Conservation (phyloP, 2,888 invertebrate species). For the Boloria euphrosyne region DNA sequence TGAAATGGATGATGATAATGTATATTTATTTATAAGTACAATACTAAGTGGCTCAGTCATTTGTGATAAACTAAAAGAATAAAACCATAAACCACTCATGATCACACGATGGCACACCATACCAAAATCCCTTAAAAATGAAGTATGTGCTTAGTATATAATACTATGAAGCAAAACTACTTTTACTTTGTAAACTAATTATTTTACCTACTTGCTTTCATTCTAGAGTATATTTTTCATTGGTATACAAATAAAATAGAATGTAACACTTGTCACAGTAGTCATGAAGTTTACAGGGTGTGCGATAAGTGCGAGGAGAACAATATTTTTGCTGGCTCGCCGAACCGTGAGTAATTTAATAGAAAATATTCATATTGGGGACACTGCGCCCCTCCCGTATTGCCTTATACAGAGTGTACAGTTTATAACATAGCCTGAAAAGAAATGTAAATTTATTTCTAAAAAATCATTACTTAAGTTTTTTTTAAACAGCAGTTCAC, state of each 20-base stretch:
- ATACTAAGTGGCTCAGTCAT: too few relatives aligned
- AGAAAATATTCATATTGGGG: conserved; percentile 81
- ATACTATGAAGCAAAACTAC: too few relatives aligned
- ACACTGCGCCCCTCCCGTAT: conserved; percentile 61
- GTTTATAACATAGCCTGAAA: not conserved
- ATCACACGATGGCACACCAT: too few relatives aligned
- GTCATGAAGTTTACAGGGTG: conserved; percentile 47
- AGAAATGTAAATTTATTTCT: not conserved
- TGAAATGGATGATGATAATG: too few relatives aligned
- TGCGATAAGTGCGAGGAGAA: conserved; percentile 68
- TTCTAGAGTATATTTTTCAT: not conserved
- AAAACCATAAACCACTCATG: too few relatives aligned
- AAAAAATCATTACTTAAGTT: not conserved
- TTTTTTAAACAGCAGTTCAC: too few relatives aligned
- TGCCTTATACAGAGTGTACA: conserved; percentile 51
- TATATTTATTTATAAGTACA: too few relatives aligned
- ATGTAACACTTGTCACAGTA: conserved; percentile 26
- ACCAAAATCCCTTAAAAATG: too few relatives aligned
- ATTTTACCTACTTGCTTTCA: not conserved
- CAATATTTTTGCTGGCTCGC: conserved; percentile 78
- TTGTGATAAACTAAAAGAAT: too few relatives aligned
- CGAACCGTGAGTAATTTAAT: conserved; percentile 80
- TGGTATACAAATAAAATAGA: conserved; percentile 11
- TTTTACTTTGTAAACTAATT: not conserved
- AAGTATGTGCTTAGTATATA: too few relatives aligned